phyloP scores from a whole-genome alignment of 2,113 vertebrate genomes.

The Xenotilapia longispinis region DNA sequence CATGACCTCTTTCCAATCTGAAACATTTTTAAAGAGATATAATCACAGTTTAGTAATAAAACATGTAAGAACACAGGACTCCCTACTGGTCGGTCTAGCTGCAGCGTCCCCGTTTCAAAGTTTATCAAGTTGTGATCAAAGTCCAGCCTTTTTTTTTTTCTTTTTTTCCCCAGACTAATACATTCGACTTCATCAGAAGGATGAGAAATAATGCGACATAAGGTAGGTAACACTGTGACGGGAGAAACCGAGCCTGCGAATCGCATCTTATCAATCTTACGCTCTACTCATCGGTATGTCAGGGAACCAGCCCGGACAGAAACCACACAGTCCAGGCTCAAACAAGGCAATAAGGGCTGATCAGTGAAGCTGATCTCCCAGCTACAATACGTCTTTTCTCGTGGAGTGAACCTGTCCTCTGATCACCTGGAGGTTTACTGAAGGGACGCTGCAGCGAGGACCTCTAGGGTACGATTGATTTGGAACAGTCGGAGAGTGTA shows the following conservation, averaged over 20 bases:
- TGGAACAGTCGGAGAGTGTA: conserved; percentile 64
- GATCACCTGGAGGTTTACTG: conserved; percentile 20
- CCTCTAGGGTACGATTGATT: conserved; percentile 35
- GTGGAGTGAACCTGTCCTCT: neutral
- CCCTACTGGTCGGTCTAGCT: conserved; percentile 48
- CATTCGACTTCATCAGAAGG: conserved; percentile 44
- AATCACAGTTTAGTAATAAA: conserved; percentile 78
- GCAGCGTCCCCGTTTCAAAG: conserved; percentile 62
- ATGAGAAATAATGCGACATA: neutral
- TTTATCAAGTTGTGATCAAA: conserved; percentile 8
- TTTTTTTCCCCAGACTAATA: neutral
- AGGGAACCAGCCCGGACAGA: conserved; percentile 68
- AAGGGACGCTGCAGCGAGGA: conserved; percentile 66
- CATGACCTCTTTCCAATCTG: conserved; percentile 65
- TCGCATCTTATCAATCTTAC: neutral
- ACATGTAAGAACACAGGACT: conserved; percentile 63
- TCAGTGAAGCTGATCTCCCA: conserved; percentile 1
- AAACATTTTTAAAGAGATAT: conserved; percentile 71
- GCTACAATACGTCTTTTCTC: neutral
- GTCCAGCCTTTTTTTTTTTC: neutral
- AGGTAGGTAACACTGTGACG: neutral
- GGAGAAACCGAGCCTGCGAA: neutral
- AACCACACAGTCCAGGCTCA: conserved; percentile 6
- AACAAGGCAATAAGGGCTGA: conserved; percentile 31
- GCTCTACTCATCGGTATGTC: conserved; percentile 2